These are phyloP conservation scores for Oxygymnocypris stewartii DNA, from an alignment of 2,113 vertebrate genomes.

Conservation along the genomic window DNA sequence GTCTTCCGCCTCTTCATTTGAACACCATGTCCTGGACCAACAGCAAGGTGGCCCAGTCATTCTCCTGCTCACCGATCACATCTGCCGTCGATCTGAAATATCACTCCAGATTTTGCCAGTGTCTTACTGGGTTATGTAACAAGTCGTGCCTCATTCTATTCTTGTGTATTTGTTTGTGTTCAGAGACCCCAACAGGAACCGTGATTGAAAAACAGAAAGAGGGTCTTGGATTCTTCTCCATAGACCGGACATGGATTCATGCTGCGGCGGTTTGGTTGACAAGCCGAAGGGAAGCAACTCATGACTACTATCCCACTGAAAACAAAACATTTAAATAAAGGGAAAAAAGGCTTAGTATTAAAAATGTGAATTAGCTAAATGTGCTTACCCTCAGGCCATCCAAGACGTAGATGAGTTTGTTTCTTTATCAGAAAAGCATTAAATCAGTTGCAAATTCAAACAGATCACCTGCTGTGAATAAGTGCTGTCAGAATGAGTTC, in stretches of 20 bases:
- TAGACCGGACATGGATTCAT: conserved; percentile 63
- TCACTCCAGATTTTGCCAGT: conserved; percentile 77
- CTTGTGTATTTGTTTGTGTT: conserved; percentile 73
- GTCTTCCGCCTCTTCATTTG: conserved; percentile 69
- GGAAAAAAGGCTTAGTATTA: neutral
- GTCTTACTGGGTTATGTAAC: conserved; percentile 73
- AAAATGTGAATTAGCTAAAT: neutral
- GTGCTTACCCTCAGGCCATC: neutral
- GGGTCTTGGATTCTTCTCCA: neutral
- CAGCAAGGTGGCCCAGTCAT: conserved; percentile 76
- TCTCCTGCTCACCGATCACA: conserved; percentile 73
- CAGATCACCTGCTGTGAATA: too few species aligned
- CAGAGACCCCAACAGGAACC: conserved; percentile 65
- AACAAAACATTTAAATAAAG: neutral
- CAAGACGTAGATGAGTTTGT: neutral
- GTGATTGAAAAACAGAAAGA: conserved; percentile 83
- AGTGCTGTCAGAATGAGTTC: too few species aligned
- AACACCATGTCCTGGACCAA: conserved; percentile 79
- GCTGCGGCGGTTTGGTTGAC: conserved; percentile 53
- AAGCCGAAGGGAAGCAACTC: conserved; percentile 63
- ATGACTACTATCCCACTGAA: conserved; percentile 69
- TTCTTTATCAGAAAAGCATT: too few species aligned
- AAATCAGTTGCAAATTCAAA: too few species aligned
- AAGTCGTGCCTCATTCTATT: conserved; percentile 78
- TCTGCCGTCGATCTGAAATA: conserved; percentile 67